Evolutionary conservation across 2,888 invertebrate species (phyloP), one percentile per base, ranked within the genome.

Genomic region (Odontomyia ornata): DNA sequence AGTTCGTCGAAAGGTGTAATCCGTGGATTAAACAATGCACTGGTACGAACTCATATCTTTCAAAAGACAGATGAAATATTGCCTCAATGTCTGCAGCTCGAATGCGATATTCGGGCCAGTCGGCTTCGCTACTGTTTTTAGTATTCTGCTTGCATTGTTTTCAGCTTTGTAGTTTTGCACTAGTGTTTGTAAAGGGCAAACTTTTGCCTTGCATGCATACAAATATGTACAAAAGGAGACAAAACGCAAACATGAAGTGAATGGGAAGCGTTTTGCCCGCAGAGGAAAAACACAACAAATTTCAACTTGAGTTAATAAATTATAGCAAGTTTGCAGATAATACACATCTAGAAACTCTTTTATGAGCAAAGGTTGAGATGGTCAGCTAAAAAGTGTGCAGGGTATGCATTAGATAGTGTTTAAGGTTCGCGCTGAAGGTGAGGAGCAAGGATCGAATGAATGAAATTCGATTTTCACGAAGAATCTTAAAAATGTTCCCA

Each of bases 261-360:
- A 60, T 73, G 60, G 73, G 73, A 57, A 30, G 60, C 25, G 13
- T 36, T 56, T 60, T 36, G 57, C 36, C 43, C 15, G 60, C 47
- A 46, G 69, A 47, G 11, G 69, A 69, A 69, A 65, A 69, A 69
- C 69, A 25, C 30, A 23, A 73, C 73, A 73, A 73, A 60, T 73
- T 43, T 73, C 73, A 60, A 28, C 60, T 57, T 27, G 36, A 73
- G 73, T 73, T 73, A 73, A 73, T 73, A 73, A 73, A 73, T 73
- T 52, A 73, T 73, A 57, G 60, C 43, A 25, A 73, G 73, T 60
- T 73, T 57, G 73, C 73, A 73, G 73, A 60, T 73, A 73, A 60
- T 60, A 27, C 47, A 47, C 25, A 27, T 23, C 52, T 18, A 21
- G 30, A 21, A 43, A 73, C 52, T 72, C 28, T 72, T 27, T 27